Base-by-base conservation (phyloP, 2,888 invertebrate species). In the Tachina fera region DNA sequence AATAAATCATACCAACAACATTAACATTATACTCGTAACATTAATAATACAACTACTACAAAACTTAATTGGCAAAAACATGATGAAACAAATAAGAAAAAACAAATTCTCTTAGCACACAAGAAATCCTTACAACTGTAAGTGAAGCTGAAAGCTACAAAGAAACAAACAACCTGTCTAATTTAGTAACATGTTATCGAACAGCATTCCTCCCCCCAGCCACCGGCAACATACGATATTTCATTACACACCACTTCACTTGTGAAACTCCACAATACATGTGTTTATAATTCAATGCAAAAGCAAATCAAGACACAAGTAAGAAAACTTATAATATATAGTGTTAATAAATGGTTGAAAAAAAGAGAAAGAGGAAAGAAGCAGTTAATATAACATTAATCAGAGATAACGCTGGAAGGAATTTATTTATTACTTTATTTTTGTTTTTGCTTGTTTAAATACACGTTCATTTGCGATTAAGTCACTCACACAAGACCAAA, bases 351-450 rank as follows among this genome's bases (percentile, higher is more conserved):
- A 16, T 41, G 47, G 53, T 3, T 39, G 53, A 45, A 61, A 2
- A 31, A 75, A 47, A 16, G 6, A 16, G 61, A 47, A 22, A 43
- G 43, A 16, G 43, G 43, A 74, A 83, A 47, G 13, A 83, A 47
- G 13, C 47, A 11, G 56, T 61, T 51, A 43, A 63, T 9, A 60
- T 9, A 63, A 68, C 72, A 79, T 78, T 78, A 85, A 85, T 85
- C 82, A 82, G 63, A 75, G 78, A 85, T 78, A 78, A 78, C 22
- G 60, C 70, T 56, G 51, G 41, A 43, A 71, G 71, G 78, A 65
- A 82, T 82, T 85, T 82, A 81, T 85, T 85, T 82, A 78, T 85
- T 65, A 82, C 78, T 70, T 78, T 75, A 65, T 78, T 75, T 78
- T 60, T 74, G 47, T 49, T 77, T 60, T n/a, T n/a, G n/a, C 4